phyloP scores from a whole-genome alignment of 2,888 invertebrate genomes.

The Dicroscelio sp. region DNA sequence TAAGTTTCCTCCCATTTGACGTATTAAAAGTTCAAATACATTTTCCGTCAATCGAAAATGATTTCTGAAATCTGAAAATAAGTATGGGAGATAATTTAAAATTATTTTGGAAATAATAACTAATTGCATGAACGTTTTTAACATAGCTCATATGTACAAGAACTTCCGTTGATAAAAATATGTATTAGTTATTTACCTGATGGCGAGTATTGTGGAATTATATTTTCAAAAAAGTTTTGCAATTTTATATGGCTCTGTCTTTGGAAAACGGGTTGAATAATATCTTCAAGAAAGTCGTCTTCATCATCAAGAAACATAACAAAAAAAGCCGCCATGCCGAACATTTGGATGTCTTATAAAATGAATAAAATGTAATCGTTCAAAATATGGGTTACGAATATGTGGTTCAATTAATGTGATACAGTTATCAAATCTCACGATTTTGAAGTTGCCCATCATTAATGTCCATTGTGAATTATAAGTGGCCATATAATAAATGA shows the following conservation, averaged over 20 bases:
- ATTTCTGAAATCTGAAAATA: conserved; percentile 7
- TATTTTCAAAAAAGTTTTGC: background rate
- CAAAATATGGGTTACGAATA: background rate
- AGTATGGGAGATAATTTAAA: too few species aligned
- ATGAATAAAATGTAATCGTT: background rate
- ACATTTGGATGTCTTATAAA: background rate
- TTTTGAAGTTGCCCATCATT: conserved; percentile 23
- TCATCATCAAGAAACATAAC: too few species aligned
- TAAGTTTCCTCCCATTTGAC: background rate
- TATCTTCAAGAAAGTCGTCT: background rate
- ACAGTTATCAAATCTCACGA: background rate
- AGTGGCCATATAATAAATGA: too few species aligned
- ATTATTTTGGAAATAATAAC: too few species aligned
- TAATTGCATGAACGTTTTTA: too few species aligned
- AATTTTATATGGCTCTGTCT: conserved; percentile 8
- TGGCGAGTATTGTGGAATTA: background rate
- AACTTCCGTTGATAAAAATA: too few species aligned
- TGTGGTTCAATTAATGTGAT: background rate
- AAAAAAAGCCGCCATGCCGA: too few species aligned
- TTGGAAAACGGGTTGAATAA: background rate
- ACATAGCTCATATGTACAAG: too few species aligned
- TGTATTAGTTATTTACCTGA: conserved; percentile 1
- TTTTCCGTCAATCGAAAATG: background rate
- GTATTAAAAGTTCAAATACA: background rate
- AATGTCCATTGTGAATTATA: conserved; percentile 1